phyloP scores from a whole-genome alignment of 2,888 invertebrate genomes.

The Amiota minor region DNA sequence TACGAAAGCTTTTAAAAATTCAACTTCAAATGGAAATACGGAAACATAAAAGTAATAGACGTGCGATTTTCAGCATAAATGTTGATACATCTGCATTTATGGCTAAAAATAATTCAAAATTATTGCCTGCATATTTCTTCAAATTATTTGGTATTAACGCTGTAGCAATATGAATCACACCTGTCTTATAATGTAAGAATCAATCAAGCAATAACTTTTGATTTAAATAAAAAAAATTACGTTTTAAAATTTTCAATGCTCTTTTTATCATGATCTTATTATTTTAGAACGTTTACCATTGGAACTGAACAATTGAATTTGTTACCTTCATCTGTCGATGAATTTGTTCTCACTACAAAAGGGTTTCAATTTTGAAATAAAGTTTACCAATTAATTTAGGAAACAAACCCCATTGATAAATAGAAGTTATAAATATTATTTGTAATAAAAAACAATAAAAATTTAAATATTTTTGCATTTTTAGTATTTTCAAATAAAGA shows the following conservation, averaged over 20 bases:
- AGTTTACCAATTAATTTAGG: too few relatives aligned
- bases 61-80: too few relatives aligned
- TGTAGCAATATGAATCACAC: constrained; percentile 47
- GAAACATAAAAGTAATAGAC: too few relatives aligned
- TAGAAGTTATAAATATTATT: too few relatives aligned
- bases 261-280: background rate
- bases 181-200: constrained; percentile 46
- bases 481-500: too few relatives aligned
- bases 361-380: too few relatives aligned
- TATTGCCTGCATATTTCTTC: constrained; percentile 34
- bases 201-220: background rate
- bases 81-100: constrained; percentile 42
- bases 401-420: too few relatives aligned
- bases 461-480: too few relatives aligned
- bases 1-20: too few relatives aligned
- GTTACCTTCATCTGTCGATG: background rate
- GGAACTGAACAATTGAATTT: background rate
- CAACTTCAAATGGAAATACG: too few relatives aligned
- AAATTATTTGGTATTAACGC: constrained; percentile 15
- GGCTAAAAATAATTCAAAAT: constrained; percentile 36
- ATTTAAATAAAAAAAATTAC: background rate
- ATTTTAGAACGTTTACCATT: background rate
- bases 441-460: too few relatives aligned
- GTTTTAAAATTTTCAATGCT: background rate
- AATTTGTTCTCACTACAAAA: background rate